Evolutionary conservation across 2,888 invertebrate genomes (phyloP).

Genomic region (Notodonta ziczac): DNA sequence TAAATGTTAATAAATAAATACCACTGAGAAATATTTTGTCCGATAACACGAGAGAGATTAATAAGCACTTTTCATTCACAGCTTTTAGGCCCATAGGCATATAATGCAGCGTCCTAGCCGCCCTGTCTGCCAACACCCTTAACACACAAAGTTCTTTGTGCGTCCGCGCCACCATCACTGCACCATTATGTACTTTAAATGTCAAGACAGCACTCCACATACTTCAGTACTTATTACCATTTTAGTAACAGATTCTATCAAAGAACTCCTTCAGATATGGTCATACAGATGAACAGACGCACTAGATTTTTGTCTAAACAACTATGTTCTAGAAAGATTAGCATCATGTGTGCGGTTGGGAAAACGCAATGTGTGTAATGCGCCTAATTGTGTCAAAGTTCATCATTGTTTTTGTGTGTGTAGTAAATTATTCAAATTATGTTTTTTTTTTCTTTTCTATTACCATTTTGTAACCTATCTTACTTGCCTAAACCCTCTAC

Average conservation of each 20-base stretch:
- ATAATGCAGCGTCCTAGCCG: not conserved
- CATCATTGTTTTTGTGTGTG: not conserved
- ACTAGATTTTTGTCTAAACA: slow-evolving; percentile 22
- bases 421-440: too few relatives aligned
- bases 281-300: slow-evolving; percentile 19
- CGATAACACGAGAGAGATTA: too few relatives aligned
- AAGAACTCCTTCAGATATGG: slow-evolving; percentile 31
- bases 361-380: slow-evolving; percentile 6
- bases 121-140: not conserved
- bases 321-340: slow-evolving; percentile 28
- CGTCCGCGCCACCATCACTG: slow-evolving; percentile 27
- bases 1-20: too few relatives aligned
- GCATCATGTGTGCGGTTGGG: slow-evolving; percentile 13
- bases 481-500: too few relatives aligned
- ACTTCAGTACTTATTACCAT: slow-evolving; percentile 29
- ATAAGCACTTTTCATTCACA: too few relatives aligned
- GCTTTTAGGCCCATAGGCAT: too few relatives aligned
- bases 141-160: slow-evolving; percentile 19
- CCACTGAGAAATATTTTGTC: too few relatives aligned
- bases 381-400: slow-evolving; percentile 3
- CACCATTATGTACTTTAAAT: slow-evolving; percentile 21
- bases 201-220: slow-evolving; percentile 26
- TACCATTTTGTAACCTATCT: too few relatives aligned
- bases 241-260: slow-evolving; percentile 27
- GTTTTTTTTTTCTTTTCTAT: too few relatives aligned